phyloP scores from a whole-genome alignment of 2,113 vertebrate species.

The Corapipo altera region DNA sequence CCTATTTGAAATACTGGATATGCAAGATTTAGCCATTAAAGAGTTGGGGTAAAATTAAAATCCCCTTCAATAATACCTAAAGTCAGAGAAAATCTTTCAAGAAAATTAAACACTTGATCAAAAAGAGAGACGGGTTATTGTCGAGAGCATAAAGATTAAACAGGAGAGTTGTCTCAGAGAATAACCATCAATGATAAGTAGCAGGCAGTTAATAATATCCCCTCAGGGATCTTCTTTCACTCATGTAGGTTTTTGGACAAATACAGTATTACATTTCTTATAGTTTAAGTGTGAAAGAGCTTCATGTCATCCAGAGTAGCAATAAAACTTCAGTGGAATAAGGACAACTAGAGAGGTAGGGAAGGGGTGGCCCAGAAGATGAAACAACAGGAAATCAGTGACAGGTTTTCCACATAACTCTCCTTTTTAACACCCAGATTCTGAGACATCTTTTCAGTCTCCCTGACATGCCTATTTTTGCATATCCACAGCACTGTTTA shows the following conservation, averaged over 20 bases:
- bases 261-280: constrained; percentile 46
- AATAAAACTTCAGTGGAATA: constrained; percentile 31
- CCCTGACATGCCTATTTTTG: background rate
- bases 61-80: constrained; percentile 72
- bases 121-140: constrained; percentile 71
- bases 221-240: constrained; percentile 58
- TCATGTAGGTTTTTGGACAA: constrained; percentile 58
- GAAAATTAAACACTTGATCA: constrained; percentile 81
- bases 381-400: background rate
- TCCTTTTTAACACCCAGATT: background rate
- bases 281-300: background rate
- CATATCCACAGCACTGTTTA: background rate
- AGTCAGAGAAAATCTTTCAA: constrained; percentile 77
- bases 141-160: constrained; percentile 74
- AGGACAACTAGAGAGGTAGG: background rate
- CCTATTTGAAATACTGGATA: constrained; percentile 69
- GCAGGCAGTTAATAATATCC: constrained; percentile 62
- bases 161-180: constrained; percentile 63
- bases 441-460: background rate
- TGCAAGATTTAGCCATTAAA: constrained; percentile 76
- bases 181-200: constrained; percentile 68
- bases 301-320: background rate
- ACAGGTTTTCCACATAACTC: background rate
- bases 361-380: background rate
- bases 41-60: constrained; percentile 74